phyloP scores from a whole-genome alignment of 2,113 vertebrate genomes.

The Spea bombifrons region DNA sequence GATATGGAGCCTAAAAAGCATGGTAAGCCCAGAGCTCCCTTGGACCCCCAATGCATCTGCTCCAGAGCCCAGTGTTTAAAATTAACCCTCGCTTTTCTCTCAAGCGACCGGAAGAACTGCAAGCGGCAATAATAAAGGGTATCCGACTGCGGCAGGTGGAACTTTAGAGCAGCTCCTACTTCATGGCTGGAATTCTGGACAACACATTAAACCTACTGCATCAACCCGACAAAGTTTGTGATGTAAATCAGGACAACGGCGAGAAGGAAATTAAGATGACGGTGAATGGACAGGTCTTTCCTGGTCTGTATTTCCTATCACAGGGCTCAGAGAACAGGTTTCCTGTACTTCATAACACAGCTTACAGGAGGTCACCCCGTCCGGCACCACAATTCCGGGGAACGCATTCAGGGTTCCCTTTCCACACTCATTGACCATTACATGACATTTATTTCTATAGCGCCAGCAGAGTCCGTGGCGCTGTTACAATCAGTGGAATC shows the following conservation, averaged over 20 bases:
- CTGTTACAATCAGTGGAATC: too few species aligned
- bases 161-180: conserved; percentile 67
- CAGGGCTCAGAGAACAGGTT: neutral
- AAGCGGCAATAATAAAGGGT: too few species aligned
- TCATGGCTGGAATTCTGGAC: conserved; percentile 64
- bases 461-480: too few species aligned
- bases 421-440: too few species aligned
- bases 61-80: neutral
- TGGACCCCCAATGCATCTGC: conserved; percentile 8
- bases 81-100: conserved; percentile 47
- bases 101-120: conserved; percentile 52
- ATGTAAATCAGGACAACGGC: conserved; percentile 93
- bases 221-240: conserved; percentile 76
- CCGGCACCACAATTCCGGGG: too few species aligned
- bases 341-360: neutral
- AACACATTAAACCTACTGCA: conserved; percentile 57
- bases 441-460: too few species aligned
- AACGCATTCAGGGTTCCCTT: too few species aligned
- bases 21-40: neutral
- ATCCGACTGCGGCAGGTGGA: too few species aligned
- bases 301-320: conserved; percentile 60
- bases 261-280: conserved; percentile 82
- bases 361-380: neutral
- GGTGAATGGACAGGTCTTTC: conserved; percentile 72
- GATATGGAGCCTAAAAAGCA: conserved; percentile 13